A percentile compares a stretch with the other conserved stretches of the same genome.
phyloP scores from a whole-genome alignment of 2,888 invertebrate genomes.

The Heliconius ismenius region DNA sequence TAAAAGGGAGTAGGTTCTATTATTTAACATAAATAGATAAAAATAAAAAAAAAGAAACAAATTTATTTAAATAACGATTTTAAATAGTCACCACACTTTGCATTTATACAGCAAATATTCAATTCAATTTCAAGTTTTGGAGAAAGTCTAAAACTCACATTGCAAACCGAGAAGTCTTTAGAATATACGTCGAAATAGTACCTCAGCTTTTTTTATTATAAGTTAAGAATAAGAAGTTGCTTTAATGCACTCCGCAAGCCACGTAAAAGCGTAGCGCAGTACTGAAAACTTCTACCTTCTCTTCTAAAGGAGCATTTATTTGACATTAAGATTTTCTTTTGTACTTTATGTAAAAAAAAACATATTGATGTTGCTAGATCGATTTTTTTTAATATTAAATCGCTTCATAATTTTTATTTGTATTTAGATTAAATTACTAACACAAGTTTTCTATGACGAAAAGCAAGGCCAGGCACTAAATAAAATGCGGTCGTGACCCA shows the following conservation, averaged over 20 bases:
- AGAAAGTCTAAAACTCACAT: slow-evolving; percentile 61
- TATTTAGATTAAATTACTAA: no score
- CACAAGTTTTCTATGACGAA: no score
- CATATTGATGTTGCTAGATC: slow-evolving; percentile 18
- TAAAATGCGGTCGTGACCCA: no score
- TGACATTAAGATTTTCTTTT: slow-evolving; percentile 45
- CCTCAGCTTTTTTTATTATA: slow-evolving; percentile 37
- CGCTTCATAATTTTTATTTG: no score
- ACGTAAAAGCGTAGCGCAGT: slow-evolving; percentile 33
- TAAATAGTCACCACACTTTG: slow-evolving; percentile 55
- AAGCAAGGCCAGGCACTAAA: no score
- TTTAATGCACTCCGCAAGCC: slow-evolving; percentile 42
- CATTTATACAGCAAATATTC: slow-evolving; percentile 69
- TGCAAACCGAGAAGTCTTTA: slow-evolving; percentile 53
- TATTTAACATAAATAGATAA: background rate
- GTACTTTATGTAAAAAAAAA: slow-evolving; percentile 47
- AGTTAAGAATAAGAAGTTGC: slow-evolving; percentile 37
- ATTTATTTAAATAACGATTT: slow-evolving; percentile 51
- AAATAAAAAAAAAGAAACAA: background rate
- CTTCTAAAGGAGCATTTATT: slow-evolving; percentile 34
- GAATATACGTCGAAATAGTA: slow-evolving; percentile 49
- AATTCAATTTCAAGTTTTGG: slow-evolving; percentile 65
- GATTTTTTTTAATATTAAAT: no score
- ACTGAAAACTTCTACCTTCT: slow-evolving; percentile 28
- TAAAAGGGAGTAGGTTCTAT: background rate